phyloP scores from a whole-genome alignment of 64 coral and sea anemone species.

The Pocillopora verrucosa region DNA sequence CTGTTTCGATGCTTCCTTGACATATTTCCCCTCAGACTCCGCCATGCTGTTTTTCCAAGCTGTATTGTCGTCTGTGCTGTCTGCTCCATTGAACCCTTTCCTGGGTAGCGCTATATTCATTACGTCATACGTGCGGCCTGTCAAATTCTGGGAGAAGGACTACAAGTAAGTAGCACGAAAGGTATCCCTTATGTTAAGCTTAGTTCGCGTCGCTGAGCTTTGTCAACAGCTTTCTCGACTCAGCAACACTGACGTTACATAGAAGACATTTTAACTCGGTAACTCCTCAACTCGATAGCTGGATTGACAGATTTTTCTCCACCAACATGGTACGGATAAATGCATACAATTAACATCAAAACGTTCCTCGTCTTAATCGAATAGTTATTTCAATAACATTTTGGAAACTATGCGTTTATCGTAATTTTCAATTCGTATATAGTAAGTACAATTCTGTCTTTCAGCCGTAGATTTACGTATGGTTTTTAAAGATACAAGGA shows the following conservation, averaged over 20 bases:
- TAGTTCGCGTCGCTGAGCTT: neutral
- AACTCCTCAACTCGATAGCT: too few species aligned
- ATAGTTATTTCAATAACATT: too few species aligned
- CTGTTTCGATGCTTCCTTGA: constrained; percentile 36
- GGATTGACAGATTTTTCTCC: too few species aligned
- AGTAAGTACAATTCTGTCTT: too few species aligned
- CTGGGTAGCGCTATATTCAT: constrained; percentile 95
- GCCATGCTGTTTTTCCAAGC: constrained; percentile 99
- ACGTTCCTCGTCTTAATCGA: too few species aligned
- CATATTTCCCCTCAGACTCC: constrained; percentile 51
- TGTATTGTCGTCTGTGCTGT: constrained; percentile 82
- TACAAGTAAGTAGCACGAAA: constrained; percentile 78
- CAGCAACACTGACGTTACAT: neutral
- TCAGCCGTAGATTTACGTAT: too few species aligned
- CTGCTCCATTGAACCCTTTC: constrained; percentile 93
- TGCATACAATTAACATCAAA: too few species aligned
- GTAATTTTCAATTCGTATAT: too few species aligned
- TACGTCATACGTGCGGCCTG: constrained; percentile 93
- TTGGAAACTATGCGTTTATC: too few species aligned
- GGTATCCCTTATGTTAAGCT: neutral
- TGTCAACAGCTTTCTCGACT: neutral
- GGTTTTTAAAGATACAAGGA: too few species aligned
- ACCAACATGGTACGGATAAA: too few species aligned
- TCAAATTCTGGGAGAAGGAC: constrained; percentile 99
- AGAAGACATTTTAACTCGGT: neutral